Base-by-base conservation (phyloP, 2,113 vertebrate species). In the Colius striatus region DNA sequence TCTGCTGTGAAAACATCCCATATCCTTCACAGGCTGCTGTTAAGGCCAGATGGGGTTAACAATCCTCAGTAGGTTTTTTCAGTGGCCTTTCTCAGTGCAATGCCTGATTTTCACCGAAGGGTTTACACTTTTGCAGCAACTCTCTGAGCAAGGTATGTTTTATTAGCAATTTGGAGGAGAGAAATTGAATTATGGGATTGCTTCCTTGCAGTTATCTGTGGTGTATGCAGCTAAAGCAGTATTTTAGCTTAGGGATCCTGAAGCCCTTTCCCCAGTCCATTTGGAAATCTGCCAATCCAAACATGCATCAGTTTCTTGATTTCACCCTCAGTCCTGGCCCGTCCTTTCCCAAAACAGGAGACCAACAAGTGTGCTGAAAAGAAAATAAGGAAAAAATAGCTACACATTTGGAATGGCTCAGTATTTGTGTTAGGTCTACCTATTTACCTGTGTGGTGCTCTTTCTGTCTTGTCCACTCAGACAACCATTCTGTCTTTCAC, bases 381-480 rank as follows among this genome's bases (percentile, higher is more conserved):
- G n/a, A 87, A 94, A 95, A 73, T 27, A 20, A 90, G 57, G 34
- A 45, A 57, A 57, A 81, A 95, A 71, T 7, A 53, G 19, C 45
- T 66, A 70, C 34, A 74, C 4, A 78, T 38, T 73, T 94, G 54
- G 50, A 88, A 72, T 38, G 29, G 22, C 18, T 85, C 65, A 62
- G 30, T 79, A 29, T 22, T 74, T 88, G 47, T 63, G 43, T 26
- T 70, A 36, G 16, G 48, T 48, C 48, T 34, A 67, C 48, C 43
- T 87, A 2, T 67, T 91, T 87, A 78, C 50, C 41, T 58, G 57
- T 50, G 45, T 68, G 61, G 53, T 27, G 15, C 14, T 93, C 21
- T 13, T 88, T 80, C 65, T 81, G 60, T 87, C 57, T 81, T 89
- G 76, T 53, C 85, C 54, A 53, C n/a, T 95, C 74, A 90, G 58